Evolutionary conservation across 2,888 invertebrate genomes (phyloP).

Genomic region (Ormyrus labotus): DNA sequence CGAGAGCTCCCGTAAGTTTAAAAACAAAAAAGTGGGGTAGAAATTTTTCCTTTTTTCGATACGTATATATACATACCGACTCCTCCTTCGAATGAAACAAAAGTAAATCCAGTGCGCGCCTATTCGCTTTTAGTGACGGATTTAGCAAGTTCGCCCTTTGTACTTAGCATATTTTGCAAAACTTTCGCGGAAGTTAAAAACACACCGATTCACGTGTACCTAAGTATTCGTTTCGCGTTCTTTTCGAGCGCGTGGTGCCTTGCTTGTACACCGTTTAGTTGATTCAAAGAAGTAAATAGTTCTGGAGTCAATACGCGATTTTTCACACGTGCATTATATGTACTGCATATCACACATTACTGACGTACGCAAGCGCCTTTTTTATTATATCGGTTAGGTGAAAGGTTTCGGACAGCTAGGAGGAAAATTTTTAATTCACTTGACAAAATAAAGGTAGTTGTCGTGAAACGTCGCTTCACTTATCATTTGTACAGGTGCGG

Average conservation of each 20-base stretch:
- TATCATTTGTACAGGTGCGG: no score
- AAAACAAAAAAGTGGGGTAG: no score
- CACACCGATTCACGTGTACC: slow-evolving; percentile 26
- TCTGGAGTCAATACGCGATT: slow-evolving; percentile 27
- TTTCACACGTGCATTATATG: slow-evolving; percentile 14
- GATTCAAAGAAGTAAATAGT: slow-evolving; percentile 8
- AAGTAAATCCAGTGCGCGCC: not conserved
- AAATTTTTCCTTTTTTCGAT: not conserved
- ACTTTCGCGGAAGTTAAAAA: slow-evolving; percentile 16
- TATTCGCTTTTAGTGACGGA: slow-evolving; percentile 2
- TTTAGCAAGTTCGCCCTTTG: slow-evolving; percentile 28
- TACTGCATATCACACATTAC: slow-evolving; percentile 25
- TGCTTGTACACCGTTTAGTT: slow-evolving; percentile 34
- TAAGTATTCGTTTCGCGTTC: slow-evolving; percentile 30
- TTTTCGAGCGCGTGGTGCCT: slow-evolving; percentile 46
- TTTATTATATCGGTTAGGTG: slow-evolving; percentile 14
- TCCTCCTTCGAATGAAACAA: not conserved
- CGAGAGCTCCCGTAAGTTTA: no score
- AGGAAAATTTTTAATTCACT: slow-evolving; percentile 10
- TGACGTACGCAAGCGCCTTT: slow-evolving; percentile 32
- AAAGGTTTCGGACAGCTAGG: slow-evolving; percentile 18
- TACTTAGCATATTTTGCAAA: slow-evolving; percentile 21
- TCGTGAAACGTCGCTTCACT: not conserved
- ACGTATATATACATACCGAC: not conserved
- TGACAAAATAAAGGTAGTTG: slow-evolving; percentile 20